Percentiles rank a stretch among this genome's conserved stretches.
These are phyloP conservation scores for Bagarius yarrelli DNA, from an alignment of 2,113 vertebrate species.

Conservation along the genomic window DNA sequence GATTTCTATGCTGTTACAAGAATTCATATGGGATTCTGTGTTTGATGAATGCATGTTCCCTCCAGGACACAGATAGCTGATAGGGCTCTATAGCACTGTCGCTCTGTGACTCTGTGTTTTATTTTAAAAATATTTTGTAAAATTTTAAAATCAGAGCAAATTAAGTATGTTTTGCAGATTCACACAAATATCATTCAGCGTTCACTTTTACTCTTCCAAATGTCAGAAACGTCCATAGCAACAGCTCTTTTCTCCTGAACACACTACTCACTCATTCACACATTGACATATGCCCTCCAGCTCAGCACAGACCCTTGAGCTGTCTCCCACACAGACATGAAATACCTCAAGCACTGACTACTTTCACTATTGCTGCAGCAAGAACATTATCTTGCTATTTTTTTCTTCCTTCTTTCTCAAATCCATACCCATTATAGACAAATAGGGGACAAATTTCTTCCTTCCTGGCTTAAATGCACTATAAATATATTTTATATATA, in stretches of 20 bases:
- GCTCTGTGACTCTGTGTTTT: background rate
- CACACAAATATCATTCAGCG: background rate
- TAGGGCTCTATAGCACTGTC: background rate
- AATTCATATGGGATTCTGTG: background rate
- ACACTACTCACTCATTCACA: background rate
- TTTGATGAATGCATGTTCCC: slow-evolving; percentile 27
- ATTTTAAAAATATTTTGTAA: background rate
- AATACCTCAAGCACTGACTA: background rate
- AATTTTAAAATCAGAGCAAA: too few relatives aligned
- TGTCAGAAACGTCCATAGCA: background rate
- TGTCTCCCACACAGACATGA: background rate
- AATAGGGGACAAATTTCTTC: too few relatives aligned
- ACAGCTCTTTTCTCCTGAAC: background rate
- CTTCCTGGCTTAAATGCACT: too few relatives aligned
- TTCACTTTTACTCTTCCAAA: background rate
- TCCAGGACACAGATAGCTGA: slow-evolving; percentile 17
- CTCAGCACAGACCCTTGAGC: background rate
- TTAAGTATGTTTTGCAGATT: background rate
- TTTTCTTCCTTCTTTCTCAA: background rate
- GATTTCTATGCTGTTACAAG: slow-evolving; percentile 29
- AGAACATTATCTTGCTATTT: background rate
- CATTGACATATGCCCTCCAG: background rate
- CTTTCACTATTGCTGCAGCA: background rate
- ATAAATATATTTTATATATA: too few relatives aligned
- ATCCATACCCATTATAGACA: background rate